A percentile compares a stretch with the other conserved stretches of the same genome.
phyloP scores from a whole-genome alignment of 2,888 invertebrate species.

The Ephialtes manifestator region DNA sequence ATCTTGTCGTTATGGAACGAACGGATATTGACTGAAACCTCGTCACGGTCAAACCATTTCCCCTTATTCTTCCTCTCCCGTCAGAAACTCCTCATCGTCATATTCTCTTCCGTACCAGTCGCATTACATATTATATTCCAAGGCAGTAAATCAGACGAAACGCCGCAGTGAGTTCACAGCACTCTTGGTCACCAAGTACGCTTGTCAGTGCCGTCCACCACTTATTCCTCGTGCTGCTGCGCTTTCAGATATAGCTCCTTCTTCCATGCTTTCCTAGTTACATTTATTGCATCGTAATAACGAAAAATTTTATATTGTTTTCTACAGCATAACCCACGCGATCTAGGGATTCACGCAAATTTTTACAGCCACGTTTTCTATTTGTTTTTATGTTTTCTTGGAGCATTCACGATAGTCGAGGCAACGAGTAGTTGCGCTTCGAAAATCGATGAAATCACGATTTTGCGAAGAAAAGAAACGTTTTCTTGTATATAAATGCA shows the following conservation, averaged over 20 bases:
- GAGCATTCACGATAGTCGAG: not conserved
- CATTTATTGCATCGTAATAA: constrained; percentile 5
- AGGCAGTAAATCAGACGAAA: constrained; percentile 74
- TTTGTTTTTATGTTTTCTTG: not conserved
- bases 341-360: constrained; percentile 2
- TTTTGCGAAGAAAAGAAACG: no score
- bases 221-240: constrained; percentile 36
- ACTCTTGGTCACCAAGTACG: constrained; percentile 34
- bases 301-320: constrained; percentile 23
- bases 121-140: constrained; percentile 76
- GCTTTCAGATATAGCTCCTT: constrained; percentile 39
- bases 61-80: constrained; percentile 26
- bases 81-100: constrained; percentile 46
- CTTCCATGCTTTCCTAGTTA: not conserved
- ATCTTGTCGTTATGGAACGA: not conserved
- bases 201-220: constrained; percentile 34
- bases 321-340: constrained; percentile 32
- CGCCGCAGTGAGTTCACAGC: constrained; percentile 56
- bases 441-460: no score
- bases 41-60: constrained; percentile 62
- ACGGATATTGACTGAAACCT: constrained; percentile 1
- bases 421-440: not conserved
- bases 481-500: no score
- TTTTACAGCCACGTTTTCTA: constrained; percentile 16
- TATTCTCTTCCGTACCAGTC: constrained; percentile 70